These are phyloP conservation scores for Orchesella flavescens DNA, from an alignment of 2,888 invertebrate species.

Conservation along the genomic window DNA sequence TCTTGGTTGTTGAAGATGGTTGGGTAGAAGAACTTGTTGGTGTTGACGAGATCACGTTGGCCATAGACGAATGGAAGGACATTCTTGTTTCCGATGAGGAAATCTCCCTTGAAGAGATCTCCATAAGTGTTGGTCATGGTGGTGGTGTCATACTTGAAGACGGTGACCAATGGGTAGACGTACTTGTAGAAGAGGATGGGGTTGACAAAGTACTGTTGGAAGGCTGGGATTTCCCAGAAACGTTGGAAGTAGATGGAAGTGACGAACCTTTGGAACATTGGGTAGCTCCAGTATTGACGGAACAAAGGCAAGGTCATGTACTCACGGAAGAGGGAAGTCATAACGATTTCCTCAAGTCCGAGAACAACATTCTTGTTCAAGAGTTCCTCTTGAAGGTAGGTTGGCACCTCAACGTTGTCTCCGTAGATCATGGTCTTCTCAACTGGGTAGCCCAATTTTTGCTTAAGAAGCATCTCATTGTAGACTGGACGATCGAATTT, in stretches of 20 bases:
- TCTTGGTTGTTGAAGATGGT: slow-evolving; percentile 29
- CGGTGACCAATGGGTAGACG: slow-evolving; percentile 48
- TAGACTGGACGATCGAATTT: not conserved
- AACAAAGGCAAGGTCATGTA: slow-evolving; percentile 55
- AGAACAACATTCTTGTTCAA: slow-evolving; percentile 21
- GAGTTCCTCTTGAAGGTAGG: slow-evolving; percentile 13
- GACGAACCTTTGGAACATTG: slow-evolving; percentile 40
- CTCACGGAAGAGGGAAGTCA: slow-evolving; percentile 18
- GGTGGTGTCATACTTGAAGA: slow-evolving; percentile 42
- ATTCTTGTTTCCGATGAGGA: slow-evolving; percentile 19
- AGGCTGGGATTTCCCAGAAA: slow-evolving; percentile 52
- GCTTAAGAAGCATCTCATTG: slow-evolving; percentile 14
- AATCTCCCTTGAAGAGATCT: not conserved
- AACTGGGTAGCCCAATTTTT: slow-evolving; percentile 15
- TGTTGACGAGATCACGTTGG: slow-evolving; percentile 1
- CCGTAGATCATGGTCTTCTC: slow-evolving; percentile 20
- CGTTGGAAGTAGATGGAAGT: slow-evolving; percentile 54
- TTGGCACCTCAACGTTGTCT: slow-evolving; percentile 5
- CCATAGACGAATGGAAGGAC: slow-evolving; percentile 28
- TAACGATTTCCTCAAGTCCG: slow-evolving; percentile 33
- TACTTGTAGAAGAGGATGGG: slow-evolving; percentile 63
- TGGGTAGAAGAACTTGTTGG: not conserved
- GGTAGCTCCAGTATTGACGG: slow-evolving; percentile 47
- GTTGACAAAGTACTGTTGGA: slow-evolving; percentile 57
- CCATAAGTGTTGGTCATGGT: not conserved